Percentiles rank a stretch among this genome's conserved stretches.
phyloP scores from a whole-genome alignment of 2,113 vertebrate genomes.

The Nothobranchius furzeri region DNA sequence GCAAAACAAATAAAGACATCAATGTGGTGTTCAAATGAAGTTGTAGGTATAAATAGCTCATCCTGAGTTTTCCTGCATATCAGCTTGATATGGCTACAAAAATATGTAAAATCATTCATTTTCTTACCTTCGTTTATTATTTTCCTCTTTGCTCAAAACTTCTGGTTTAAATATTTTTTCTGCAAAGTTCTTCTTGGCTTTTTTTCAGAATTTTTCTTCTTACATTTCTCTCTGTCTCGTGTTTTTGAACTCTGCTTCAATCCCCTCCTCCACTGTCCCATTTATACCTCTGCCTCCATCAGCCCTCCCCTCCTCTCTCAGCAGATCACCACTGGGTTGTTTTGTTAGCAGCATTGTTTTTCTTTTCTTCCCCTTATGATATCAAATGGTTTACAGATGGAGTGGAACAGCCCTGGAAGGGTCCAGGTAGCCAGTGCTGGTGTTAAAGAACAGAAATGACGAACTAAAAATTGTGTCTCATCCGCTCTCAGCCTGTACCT shows the following conservation, averaged over 20 bases:
- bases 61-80: neutral
- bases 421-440: constrained; percentile 22
- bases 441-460: constrained; percentile 30
- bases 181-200: constrained; percentile 9
- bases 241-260: constrained; percentile 42
- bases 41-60: too few relatives aligned
- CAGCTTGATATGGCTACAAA: neutral
- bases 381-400: constrained; percentile 37
- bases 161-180: neutral
- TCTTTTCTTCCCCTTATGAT: constrained; percentile 36
- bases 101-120: neutral
- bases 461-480: too few relatives aligned
- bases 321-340: constrained; percentile 35
- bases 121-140: constrained; percentile 44
- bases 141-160: neutral
- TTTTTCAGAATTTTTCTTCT: constrained; percentile 21
- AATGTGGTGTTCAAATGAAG: neutral
- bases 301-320: constrained; percentile 45
- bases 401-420: neutral
- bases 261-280: constrained; percentile 40
- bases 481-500: neutral
- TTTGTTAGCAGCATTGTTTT: constrained; percentile 39
- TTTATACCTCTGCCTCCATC: constrained; percentile 53
- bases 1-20: neutral
- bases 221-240: constrained; percentile 44